These are phyloP conservation scores for Halocynthia roretzi DNA, from an alignment of 23 tunicate species.

Conservation along the genomic window DNA sequence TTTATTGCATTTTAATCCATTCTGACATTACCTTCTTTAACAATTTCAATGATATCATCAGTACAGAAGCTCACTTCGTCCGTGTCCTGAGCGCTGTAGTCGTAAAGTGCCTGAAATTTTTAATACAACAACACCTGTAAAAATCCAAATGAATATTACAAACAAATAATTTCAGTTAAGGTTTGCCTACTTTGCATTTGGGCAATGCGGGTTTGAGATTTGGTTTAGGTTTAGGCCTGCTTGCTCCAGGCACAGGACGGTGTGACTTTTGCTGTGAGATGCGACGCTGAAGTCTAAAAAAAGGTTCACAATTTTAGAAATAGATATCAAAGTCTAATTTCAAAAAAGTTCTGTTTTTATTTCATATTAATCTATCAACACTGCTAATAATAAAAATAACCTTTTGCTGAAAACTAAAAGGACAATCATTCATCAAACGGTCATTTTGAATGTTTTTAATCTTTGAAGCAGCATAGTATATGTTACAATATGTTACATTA, in stretches of 20 bases:
- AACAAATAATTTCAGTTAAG: not conserved
- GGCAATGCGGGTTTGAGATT: constrained; percentile 69
- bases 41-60: constrained; percentile 67
- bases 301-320: not conserved
- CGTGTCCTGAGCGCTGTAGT: constrained; percentile 81
- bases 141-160: not conserved
- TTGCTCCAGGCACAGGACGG: constrained; percentile 79
- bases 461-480: too few species aligned
- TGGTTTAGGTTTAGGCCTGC: constrained; percentile 81
- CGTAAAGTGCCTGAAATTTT: constrained; percentile 65
- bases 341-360: too few species aligned
- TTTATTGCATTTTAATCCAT: too few species aligned
- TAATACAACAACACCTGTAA: not conserved
- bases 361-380: too few species aligned
- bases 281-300: constrained; percentile 49
- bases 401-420: too few species aligned
- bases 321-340: too few species aligned
- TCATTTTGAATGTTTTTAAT: too few species aligned
- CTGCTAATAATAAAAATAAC: too few species aligned
- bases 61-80: constrained; percentile 71
- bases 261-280: constrained; percentile 79
- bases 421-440: too few species aligned
- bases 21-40: constrained; percentile 70
- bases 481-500: too few species aligned
- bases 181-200: constrained; percentile 58